Conservation (phyloP, 2,113 vertebrate genomes). For the Hypocryptadius cinnamomeus region DNA sequence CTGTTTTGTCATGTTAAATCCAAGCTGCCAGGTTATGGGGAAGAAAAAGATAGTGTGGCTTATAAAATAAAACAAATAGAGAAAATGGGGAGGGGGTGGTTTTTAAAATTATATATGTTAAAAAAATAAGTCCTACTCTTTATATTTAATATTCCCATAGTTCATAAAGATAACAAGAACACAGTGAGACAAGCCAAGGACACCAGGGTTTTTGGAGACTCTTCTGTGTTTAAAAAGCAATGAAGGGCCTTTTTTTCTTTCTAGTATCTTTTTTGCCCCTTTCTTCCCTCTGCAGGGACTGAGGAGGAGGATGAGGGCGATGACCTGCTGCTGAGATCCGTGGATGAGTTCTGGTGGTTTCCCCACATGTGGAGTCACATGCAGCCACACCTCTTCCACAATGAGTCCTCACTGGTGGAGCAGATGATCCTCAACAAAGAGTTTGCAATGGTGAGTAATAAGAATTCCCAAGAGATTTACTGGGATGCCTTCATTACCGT, state of each 20-base stretch:
- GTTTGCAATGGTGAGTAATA: conserved; percentile 77
- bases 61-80: background rate
- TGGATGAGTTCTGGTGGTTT: conserved; percentile 98
- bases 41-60: background rate
- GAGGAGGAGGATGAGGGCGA: conserved; percentile 90
- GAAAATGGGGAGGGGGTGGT: background rate
- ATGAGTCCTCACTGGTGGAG: conserved; percentile 89
- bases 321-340: conserved; percentile 86
- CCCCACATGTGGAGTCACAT: conserved; percentile 99
- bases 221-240: background rate
- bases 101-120: background rate
- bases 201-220: background rate
- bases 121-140: background rate
- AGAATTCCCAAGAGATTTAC: background rate
- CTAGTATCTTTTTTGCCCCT: background rate
- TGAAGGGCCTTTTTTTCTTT: background rate
- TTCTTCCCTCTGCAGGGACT: conserved; percentile 72
- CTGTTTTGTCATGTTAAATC: background rate
- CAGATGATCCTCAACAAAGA: conserved; percentile 99
- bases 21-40: background rate
- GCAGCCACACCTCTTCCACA: conserved; percentile 98
- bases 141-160: background rate
- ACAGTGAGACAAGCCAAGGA: background rate
- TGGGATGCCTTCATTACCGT: background rate
- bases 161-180: background rate